Evolutionary conservation across 2,888 invertebrate species (phyloP).

Genomic region (Chironomus tentans): DNA sequence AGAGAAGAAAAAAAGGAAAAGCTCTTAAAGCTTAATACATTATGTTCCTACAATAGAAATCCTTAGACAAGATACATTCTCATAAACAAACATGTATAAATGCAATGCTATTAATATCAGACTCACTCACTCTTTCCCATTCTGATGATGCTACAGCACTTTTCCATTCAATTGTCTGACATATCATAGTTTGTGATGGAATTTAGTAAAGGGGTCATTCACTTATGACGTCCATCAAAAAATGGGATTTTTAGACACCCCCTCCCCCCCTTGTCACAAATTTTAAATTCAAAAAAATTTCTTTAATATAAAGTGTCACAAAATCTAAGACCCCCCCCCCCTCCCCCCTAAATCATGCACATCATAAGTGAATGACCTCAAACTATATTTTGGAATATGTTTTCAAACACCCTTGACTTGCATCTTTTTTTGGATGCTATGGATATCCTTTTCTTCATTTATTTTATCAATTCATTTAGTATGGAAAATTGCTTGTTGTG

Average conservation of each 20-base stretch:
- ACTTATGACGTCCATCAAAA: no score
- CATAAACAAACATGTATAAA: background rate
- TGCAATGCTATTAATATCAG: background rate
- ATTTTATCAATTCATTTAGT: no score
- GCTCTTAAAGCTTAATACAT: slow-evolving; percentile 10
- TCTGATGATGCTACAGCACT: background rate
- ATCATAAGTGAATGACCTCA: no score
- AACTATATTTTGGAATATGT: background rate
- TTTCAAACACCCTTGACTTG: background rate
- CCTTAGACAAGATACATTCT: no score
- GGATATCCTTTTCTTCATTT: background rate
- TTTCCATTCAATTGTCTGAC: background rate
- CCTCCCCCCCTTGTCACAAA: no score
- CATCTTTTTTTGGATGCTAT: background rate
- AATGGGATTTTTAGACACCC: no score
- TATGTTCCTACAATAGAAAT: background rate
- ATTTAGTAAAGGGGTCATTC: no score
- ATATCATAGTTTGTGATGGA: background rate
- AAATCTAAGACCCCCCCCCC: no score
- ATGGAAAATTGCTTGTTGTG: no score
- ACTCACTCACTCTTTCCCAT: background rate
- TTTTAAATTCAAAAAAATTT: no score
- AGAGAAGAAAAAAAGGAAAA: background rate
- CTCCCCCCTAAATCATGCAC: no score
- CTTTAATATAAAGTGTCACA: no score